Percentiles rank a stretch among this genome's conserved stretches.
Conservation (phyloP, 1,140 invertebrate species). For the Neoseiulus cucumeris region DNA sequence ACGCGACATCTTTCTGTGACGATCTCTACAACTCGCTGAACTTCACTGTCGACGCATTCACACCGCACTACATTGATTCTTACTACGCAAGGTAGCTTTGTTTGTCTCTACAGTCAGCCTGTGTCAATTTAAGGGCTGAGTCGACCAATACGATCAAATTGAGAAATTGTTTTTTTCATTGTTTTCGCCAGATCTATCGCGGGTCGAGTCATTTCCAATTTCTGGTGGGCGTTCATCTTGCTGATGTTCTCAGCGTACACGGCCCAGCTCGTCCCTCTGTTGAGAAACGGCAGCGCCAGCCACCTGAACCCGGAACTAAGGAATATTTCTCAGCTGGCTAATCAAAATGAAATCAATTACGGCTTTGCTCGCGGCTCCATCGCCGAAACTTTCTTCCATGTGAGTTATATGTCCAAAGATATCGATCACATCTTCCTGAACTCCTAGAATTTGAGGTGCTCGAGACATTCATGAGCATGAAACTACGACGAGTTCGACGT, state of each 20-base stretch:
- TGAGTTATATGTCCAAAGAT: not conserved
- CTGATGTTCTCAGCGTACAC: not conserved
- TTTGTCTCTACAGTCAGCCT: too few relatives aligned
- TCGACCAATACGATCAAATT: too few relatives aligned
- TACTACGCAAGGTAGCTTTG: not conserved
- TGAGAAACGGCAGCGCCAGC: not conserved
- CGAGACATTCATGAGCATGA: too few relatives aligned
- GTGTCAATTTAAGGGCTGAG: too few relatives aligned
- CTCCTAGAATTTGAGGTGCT: too few relatives aligned
- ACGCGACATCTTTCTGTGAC: constrained; percentile 5
- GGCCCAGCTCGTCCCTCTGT: not conserved
- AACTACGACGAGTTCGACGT: too few relatives aligned
- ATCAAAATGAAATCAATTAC: not conserved
- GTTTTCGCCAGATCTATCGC: not conserved
- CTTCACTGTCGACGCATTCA: not conserved
- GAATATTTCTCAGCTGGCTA: not conserved
- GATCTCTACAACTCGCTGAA: constrained; percentile 9
- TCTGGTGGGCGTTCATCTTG: constrained; percentile 4
- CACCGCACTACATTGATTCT: not conserved
- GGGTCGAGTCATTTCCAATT: not conserved
- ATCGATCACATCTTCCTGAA: too few relatives aligned
- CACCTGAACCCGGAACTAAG: not conserved
- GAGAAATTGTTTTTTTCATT: not conserved
- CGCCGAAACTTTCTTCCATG: not conserved
- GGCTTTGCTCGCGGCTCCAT: not conserved